These are phyloP conservation scores for Dione vanillae DNA, from an alignment of 2,888 invertebrate genomes.

Conservation along the genomic window DNA sequence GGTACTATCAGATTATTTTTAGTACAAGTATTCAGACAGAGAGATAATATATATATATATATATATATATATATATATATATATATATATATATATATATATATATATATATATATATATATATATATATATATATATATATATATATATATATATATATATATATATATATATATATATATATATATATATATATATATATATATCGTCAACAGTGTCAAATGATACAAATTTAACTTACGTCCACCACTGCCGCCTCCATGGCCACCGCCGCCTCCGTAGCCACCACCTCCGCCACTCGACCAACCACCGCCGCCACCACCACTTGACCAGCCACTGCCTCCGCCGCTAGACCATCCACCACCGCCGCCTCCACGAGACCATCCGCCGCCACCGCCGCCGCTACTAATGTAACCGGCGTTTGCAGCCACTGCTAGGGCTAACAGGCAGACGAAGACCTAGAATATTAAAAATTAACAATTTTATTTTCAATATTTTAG, in stretches of 20 bases:
- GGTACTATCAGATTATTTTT: no score
- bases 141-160: no score
- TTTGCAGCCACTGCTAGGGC: constrained; percentile 69
- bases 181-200: no score
- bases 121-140: no score
- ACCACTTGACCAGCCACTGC: constrained; percentile 54
- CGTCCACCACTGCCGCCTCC: constrained; percentile 54
- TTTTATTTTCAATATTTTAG: neutral
- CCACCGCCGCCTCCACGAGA: constrained; percentile 50
- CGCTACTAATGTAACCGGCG: constrained; percentile 69
- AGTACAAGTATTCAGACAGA: no score
- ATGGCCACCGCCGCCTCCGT: constrained; percentile 61
- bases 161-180: no score
- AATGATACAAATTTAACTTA: constrained; percentile 39
- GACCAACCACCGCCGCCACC: constrained; percentile 53
- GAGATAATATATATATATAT: no score
- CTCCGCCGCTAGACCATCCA: constrained; percentile 49
- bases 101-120: no score
- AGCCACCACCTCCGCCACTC: constrained; percentile 56
- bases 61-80: no score
- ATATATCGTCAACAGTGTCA: neutral
- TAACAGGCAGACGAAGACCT: constrained; percentile 79
- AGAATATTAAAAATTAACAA: constrained; percentile 37
- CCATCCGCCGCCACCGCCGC: constrained; percentile 47
- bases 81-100: no score